Percentiles rank a stretch among this genome's conserved stretches.
These are phyloP conservation scores for Aphodius granarius DNA, from an alignment of 2,888 invertebrate species.

Conservation along the genomic window DNA sequence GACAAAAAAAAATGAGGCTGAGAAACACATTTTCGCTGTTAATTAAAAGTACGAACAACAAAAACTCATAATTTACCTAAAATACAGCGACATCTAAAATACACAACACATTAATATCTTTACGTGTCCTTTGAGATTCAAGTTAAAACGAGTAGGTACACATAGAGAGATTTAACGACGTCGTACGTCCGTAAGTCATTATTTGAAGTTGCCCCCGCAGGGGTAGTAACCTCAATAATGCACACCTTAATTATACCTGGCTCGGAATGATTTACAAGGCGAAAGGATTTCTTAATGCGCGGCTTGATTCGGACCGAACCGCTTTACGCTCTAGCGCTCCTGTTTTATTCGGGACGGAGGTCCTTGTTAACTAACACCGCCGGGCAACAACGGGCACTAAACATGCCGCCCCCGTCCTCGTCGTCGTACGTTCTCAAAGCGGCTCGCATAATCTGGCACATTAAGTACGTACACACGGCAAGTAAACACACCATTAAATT, in stretches of 20 bases:
- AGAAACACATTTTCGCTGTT: no score
- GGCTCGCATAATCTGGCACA: conserved; percentile 17
- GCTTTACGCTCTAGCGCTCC: background rate
- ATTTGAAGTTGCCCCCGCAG: background rate
- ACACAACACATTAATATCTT: background rate
- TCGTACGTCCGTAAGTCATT: background rate
- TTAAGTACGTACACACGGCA: conserved; percentile 13
- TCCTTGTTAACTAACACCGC: background rate
- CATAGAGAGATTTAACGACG: background rate
- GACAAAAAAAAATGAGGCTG: no score
- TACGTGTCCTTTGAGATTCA: background rate
- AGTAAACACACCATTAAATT: conserved; percentile 25
- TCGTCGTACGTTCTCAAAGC: conserved; percentile 13
- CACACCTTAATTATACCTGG: background rate
- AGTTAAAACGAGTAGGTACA: background rate
- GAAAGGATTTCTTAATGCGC: background rate
- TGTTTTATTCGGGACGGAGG: conserved; percentile 6
- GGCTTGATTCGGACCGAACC: background rate
- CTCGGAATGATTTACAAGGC: background rate
- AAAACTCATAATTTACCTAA: background rate
- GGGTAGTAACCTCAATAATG: background rate
- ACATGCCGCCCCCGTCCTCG: background rate
- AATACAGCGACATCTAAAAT: background rate
- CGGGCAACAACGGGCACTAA: background rate
- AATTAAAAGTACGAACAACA: background rate